Percentiles rank a stretch among this genome's conserved stretches.
Evolutionary conservation across 2,888 invertebrate genomes (phyloP).

Genomic region (Poecilus cupreus): DNA sequence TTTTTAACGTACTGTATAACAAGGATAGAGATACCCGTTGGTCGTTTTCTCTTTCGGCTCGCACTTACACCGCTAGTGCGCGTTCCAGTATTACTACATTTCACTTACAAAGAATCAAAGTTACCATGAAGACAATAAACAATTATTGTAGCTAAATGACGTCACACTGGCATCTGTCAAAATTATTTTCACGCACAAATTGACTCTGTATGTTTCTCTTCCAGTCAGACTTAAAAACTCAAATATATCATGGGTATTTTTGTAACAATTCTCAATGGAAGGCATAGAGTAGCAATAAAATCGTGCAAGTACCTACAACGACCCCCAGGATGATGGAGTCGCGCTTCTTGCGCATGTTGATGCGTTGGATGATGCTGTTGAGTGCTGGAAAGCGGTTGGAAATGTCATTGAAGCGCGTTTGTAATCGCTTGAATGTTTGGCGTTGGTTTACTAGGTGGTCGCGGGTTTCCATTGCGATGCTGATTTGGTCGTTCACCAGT

Average conservation of each 20-base stretch:
- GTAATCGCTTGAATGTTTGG: slow-evolving; percentile 91
- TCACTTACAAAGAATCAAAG: no score
- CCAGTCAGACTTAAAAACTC: slow-evolving; percentile 3
- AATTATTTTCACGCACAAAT: neutral
- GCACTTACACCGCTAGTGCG: no score
- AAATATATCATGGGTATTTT: neutral
- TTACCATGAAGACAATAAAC: neutral
- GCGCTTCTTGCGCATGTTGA: slow-evolving; percentile 93
- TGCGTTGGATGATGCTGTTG: slow-evolving; percentile 92
- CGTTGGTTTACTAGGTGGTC: slow-evolving; percentile 94
- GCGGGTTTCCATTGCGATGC: slow-evolving; percentile 97
- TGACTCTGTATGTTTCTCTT: neutral
- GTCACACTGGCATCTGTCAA: neutral
- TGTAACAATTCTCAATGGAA: slow-evolving; percentile 76
- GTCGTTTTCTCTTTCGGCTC: no score
- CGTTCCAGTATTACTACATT: no score
- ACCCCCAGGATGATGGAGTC: slow-evolving; percentile 94
- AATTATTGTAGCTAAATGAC: neutral
- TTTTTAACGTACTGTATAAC: no score
- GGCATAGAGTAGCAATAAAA: slow-evolving; percentile 88
- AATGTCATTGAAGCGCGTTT: slow-evolving; percentile 94
- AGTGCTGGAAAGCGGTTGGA: slow-evolving; percentile 90
- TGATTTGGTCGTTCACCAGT: slow-evolving; percentile 96
- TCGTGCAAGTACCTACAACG: slow-evolving; percentile 91
- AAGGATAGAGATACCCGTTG: no score